Conservation (phyloP, 2,113 vertebrate species). For the Aix galericulata region DNA sequence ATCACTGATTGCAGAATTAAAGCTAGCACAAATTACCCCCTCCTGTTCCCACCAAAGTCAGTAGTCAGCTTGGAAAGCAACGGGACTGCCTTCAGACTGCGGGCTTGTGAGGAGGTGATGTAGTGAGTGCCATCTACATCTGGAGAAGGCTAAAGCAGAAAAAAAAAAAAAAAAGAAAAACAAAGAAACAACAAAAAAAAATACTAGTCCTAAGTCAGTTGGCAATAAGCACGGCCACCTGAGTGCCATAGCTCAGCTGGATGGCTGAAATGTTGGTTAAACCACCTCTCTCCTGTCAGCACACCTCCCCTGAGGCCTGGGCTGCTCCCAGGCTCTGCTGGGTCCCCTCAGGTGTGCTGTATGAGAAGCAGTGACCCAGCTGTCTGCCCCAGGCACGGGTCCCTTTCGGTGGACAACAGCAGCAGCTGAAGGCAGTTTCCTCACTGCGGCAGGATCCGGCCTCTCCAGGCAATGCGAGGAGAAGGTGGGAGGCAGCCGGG, state of each 20-base stretch:
- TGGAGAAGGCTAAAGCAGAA: neutral
- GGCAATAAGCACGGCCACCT: neutral
- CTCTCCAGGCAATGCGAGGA: neutral
- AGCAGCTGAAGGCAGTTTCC: neutral
- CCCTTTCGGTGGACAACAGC: accelerated
- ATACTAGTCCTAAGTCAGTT: too few species aligned
- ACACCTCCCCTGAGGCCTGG: neutral
- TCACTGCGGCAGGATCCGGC: neutral
- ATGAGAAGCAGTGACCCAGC: accelerated
- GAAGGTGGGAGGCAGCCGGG: neutral
- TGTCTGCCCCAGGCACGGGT: neutral
- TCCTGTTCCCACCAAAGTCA: neutral
- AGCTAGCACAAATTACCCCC: neutral
- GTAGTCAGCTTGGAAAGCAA: neutral
- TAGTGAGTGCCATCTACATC: neutral
- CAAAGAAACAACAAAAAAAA: too few species aligned
- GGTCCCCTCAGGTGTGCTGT: neutral
- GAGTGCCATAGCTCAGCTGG: neutral
- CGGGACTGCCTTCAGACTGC: neutral
- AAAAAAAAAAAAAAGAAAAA: too few species aligned
- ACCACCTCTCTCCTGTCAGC: neutral
- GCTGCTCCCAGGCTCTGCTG: neutral
- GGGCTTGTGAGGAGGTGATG: neutral
- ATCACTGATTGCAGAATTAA: neutral
- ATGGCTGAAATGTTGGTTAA: neutral